phyloP scores from a whole-genome alignment of 2,797 vertebrate species.

The Heteromormyrus szaboi region DNA sequence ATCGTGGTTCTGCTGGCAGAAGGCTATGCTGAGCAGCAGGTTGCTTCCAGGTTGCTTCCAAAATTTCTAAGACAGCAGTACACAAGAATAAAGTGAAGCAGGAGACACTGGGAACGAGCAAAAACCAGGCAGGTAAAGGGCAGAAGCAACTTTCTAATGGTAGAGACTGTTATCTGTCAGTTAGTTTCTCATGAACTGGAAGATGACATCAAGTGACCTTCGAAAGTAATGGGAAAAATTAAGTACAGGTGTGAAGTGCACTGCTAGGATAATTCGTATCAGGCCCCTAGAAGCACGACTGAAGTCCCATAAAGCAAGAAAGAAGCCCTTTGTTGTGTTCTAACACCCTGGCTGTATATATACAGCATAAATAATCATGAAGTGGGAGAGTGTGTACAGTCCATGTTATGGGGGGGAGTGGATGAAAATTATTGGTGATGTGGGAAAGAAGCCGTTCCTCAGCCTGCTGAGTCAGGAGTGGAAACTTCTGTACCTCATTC shows the following conservation, averaged over 20 bases:
- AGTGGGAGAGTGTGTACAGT: not conserved
- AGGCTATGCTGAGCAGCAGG: not conserved
- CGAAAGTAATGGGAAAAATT: not conserved
- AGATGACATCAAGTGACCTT: not conserved
- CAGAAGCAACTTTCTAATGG: not conserved
- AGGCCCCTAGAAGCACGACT: not conserved
- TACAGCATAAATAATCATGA: not conserved
- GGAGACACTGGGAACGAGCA: not conserved
- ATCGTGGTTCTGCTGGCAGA: not conserved
- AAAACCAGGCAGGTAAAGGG: not conserved
- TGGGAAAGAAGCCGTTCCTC: not conserved
- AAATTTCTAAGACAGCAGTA: not conserved
- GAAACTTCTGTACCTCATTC: not conserved
- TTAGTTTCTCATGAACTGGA: not conserved
- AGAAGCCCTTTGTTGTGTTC: not conserved
- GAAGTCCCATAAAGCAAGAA: not conserved
- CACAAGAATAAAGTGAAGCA: not conserved
- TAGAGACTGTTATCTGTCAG: not conserved
- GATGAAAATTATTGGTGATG: not conserved
- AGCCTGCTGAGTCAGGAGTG: not conserved
- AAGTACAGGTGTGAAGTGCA: not conserved
- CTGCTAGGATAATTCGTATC: not conserved
- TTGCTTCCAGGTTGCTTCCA: not conserved
- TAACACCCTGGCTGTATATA: not conserved
- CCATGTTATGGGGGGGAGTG: not conserved